Evolutionary conservation across 2,113 vertebrate genomes (phyloP).

Genomic region (Circaetus gallicus): DNA sequence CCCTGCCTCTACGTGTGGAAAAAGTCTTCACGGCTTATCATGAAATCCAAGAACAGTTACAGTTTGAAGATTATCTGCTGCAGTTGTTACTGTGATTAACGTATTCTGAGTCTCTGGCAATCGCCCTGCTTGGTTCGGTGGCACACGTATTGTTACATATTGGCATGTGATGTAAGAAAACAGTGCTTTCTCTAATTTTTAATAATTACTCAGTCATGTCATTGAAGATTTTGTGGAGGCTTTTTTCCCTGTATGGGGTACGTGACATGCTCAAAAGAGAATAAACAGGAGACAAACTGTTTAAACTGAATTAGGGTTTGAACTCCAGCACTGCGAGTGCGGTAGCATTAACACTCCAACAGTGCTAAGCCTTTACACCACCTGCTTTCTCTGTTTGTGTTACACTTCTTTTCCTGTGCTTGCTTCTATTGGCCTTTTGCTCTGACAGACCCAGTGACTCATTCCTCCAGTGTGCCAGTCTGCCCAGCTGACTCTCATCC

Average conservation of each 20-base stretch:
- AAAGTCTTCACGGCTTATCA: not conserved
- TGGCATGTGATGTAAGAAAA: not conserved
- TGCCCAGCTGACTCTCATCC: not conserved
- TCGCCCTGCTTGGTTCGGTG: not conserved
- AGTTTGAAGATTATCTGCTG: not conserved
- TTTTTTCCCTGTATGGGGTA: not conserved
- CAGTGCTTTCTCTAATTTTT: not conserved
- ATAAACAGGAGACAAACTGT: not conserved
- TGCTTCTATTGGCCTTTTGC: not conserved
- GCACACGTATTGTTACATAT: not conserved
- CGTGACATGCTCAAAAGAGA: not conserved
- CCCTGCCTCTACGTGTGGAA: not conserved
- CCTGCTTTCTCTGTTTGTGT: constrained; percentile 47
- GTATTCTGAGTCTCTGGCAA: not conserved
- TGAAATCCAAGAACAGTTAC: not conserved
- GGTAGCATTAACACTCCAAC: constrained; percentile 52
- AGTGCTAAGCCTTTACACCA: constrained; percentile 58
- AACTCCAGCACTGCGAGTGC: not conserved
- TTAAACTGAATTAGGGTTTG: not conserved
- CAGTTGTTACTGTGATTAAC: not conserved
- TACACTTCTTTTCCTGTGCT: constrained; percentile 29
- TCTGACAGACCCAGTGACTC: constrained; percentile 1
- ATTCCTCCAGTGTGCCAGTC: not conserved
- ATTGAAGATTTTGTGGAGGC: not conserved
- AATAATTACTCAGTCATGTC: not conserved